phyloP scores from a whole-genome alignment of 35 echinoderm and acorn worm species.

The Strongylocentrotus purpuratus region DNA sequence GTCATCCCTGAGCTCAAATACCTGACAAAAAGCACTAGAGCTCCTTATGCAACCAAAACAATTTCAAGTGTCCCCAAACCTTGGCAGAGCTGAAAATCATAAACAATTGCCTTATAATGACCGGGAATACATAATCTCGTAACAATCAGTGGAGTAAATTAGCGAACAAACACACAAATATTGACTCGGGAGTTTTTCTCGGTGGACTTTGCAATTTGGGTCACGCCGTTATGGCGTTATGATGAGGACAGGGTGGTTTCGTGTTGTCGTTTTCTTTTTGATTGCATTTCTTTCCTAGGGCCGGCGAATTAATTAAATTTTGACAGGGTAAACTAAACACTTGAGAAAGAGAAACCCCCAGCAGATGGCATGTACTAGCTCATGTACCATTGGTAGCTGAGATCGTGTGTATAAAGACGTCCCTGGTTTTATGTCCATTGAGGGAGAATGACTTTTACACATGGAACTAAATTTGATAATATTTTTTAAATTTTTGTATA shows the following conservation, averaged over 20 bases:
- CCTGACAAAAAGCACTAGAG: not conserved
- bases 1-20: not conserved
- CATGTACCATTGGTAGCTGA: not conserved
- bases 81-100: not conserved
- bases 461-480: too few relatives aligned
- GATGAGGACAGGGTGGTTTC: not conserved
- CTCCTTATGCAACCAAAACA: not conserved
- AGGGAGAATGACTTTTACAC: too few relatives aligned
- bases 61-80: not conserved
- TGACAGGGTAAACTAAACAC: not conserved
- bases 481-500: too few relatives aligned
- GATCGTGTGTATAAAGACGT: not conserved
- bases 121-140: slow-evolving; percentile 34
- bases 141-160: slow-evolving; percentile 45
- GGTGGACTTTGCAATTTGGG: slow-evolving; percentile 1
- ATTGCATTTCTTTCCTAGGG: not conserved
- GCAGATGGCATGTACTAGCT: not conserved
- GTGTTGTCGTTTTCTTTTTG: not conserved
- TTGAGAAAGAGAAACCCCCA: not conserved
- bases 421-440: too few relatives aligned
- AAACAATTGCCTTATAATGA: slow-evolving; percentile 44
- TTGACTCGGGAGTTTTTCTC: not conserved
- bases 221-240: not conserved
- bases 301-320: not conserved
- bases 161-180: slow-evolving; percentile 32